A percentile compares a stretch with the other conserved stretches of the same genome.
Conservation (phyloP, 2,113 vertebrate species). For the Leptocoma aspasia region DNA sequence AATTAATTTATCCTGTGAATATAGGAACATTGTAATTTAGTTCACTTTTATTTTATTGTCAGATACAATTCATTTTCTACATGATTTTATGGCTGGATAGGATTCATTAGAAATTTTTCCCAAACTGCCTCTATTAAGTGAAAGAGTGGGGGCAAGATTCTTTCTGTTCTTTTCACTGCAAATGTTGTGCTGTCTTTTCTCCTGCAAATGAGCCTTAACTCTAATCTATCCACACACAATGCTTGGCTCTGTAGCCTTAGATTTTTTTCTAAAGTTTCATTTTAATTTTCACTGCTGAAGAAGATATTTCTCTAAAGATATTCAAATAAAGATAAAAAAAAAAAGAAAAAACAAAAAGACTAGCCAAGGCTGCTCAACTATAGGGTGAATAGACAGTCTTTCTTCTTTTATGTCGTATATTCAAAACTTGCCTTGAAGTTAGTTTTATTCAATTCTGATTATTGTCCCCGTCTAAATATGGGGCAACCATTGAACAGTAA, state of each 20-base stretch:
- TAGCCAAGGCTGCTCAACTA: neutral
- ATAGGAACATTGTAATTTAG: conserved; percentile 73
- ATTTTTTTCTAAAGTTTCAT: conserved; percentile 4
- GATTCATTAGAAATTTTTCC: conserved; percentile 72
- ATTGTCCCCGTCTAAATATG: neutral
- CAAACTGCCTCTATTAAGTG: conserved; percentile 54
- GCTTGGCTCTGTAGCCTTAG: neutral
- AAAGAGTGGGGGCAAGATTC: conserved; percentile 20
- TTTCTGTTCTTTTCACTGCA: conserved; percentile 9
- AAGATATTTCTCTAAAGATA: conserved; percentile 16
- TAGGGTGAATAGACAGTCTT: neutral
- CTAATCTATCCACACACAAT: neutral
- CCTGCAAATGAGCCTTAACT: conserved; percentile 33
- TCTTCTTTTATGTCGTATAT: neutral
- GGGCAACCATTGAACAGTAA: neutral
- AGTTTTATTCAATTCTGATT: neutral
- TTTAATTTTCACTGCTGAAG: conserved; percentile 52
- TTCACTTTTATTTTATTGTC: conserved; percentile 82
- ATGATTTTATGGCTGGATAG: conserved; percentile 80
- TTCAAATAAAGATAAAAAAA: neutral
- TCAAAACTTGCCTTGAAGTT: neutral
- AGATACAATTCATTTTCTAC: conserved; percentile 75
- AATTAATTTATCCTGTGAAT: conserved; percentile 77
- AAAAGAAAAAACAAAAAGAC: neutral
- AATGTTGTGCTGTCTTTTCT: conserved; percentile 28